phyloP scores from a whole-genome alignment of 2,113 vertebrate species.

The Tauraco erythrolophus region DNA sequence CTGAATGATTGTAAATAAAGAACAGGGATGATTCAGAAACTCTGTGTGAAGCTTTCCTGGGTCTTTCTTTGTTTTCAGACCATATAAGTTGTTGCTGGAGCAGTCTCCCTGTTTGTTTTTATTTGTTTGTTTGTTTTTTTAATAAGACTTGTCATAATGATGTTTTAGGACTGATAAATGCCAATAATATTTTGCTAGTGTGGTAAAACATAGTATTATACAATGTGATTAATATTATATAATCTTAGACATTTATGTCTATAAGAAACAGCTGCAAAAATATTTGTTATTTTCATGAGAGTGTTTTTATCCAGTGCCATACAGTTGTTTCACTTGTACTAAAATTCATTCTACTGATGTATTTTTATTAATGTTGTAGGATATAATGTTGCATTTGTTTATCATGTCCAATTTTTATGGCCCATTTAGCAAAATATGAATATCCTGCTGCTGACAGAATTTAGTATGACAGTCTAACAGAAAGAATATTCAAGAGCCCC shows the following conservation, averaged over 20 bases:
- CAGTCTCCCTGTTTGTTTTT: not conserved
- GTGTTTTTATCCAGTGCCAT: not conserved
- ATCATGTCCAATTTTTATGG: not conserved
- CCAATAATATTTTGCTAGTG: not conserved
- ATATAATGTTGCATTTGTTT: not conserved
- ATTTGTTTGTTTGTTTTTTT: not conserved
- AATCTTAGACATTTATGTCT: not conserved
- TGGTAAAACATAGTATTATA: not conserved
- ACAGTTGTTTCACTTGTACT: not conserved
- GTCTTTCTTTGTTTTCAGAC: not conserved
- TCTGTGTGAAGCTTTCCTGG: not conserved
- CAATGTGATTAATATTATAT: not conserved
- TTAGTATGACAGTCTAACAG: not conserved
- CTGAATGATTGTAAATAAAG: not conserved
- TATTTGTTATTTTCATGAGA: not conserved
- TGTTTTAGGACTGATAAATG: not conserved
- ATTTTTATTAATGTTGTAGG: slow-evolving; percentile 2
- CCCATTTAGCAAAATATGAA: slow-evolving; percentile 18
- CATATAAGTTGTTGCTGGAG: not conserved
- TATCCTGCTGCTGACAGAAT: slow-evolving; percentile 15
- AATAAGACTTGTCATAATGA: not conserved
- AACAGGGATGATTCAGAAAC: not conserved
- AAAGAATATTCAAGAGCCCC: slow-evolving; percentile 22
- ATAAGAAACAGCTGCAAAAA: not conserved
- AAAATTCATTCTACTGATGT: not conserved